Percentiles rank a stretch among this genome's conserved stretches.
These are phyloP conservation scores for Alcedo quadribrachys DNA, from an alignment of 2,797 vertebrate species.

Conservation along the genomic window DNA sequence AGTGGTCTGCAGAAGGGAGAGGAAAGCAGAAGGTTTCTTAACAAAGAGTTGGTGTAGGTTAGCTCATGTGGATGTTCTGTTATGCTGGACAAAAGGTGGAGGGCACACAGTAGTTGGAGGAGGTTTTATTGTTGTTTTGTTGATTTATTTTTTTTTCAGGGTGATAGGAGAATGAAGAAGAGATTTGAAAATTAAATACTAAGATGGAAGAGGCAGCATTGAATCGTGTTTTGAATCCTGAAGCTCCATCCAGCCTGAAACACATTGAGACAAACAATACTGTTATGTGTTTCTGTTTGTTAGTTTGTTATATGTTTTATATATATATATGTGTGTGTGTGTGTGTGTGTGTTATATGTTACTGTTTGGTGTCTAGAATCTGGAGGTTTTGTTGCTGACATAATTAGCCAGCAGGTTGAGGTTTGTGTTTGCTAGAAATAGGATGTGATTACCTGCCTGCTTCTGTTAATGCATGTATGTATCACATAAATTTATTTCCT, in stretches of 20 bases:
- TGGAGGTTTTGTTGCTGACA: neutral
- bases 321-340: too few relatives aligned
- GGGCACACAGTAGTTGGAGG: neutral
- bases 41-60: neutral
- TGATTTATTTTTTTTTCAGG: neutral
- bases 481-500: neutral
- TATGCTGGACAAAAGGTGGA: neutral
- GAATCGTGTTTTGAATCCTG: neutral
- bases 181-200: neutral
- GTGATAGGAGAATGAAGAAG: neutral
- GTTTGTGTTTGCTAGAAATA: neutral
- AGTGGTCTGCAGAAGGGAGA: neutral
- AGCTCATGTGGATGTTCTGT: neutral
- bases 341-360: neutral
- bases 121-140: neutral
- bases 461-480: neutral
- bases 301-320: too few relatives aligned
- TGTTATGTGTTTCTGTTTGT: neutral
- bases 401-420: neutral
- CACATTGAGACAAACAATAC: neutral
- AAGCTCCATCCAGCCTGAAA: neutral
- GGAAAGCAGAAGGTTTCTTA: neutral
- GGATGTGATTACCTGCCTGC: neutral
- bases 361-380: neutral
- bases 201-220: neutral